Evolutionary conservation across 1,140 invertebrate species (phyloP).

Genomic region (Anastatus disparis): DNA sequence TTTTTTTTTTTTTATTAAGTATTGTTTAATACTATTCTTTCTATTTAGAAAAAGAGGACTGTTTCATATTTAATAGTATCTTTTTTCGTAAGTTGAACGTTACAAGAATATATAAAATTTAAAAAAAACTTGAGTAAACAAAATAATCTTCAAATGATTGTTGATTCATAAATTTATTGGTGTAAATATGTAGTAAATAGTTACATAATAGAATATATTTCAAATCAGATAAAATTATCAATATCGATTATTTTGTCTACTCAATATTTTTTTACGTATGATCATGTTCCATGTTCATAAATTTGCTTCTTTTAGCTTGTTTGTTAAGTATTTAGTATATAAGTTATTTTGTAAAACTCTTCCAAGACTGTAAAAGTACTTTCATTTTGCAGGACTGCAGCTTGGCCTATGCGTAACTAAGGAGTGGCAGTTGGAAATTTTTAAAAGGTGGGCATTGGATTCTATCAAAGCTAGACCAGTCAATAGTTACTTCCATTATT

Average conservation of each 20-base stretch:
- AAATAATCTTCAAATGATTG: background rate
- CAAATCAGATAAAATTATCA: background rate
- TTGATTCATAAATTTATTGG: too few relatives aligned
- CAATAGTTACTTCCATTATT: background rate
- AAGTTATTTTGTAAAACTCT: slow-evolving; percentile 30
- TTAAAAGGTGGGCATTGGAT: slow-evolving; percentile 55
- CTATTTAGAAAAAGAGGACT: too few relatives aligned
- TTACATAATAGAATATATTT: too few relatives aligned
- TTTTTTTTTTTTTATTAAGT: background rate
- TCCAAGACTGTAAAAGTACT: slow-evolving; percentile 39
- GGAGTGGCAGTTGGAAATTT: slow-evolving; percentile 46
- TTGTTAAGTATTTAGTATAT: too few relatives aligned
- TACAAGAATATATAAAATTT: too few relatives aligned
- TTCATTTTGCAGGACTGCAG: slow-evolving; percentile 59
- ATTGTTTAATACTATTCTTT: too few relatives aligned
- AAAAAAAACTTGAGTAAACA: too few relatives aligned
- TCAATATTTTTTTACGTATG: background rate
- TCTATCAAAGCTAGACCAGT: slow-evolving; percentile 25
- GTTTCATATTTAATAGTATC: too few relatives aligned
- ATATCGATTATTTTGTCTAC: slow-evolving; percentile 5
- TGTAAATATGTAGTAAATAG: too few relatives aligned
- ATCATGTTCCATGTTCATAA: too few relatives aligned
- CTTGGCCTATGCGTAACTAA: slow-evolving; percentile 45
- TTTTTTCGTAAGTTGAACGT: too few relatives aligned
- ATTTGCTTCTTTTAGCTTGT: too few relatives aligned